Evolutionary conservation across 2,113 vertebrate genomes (phyloP).

Genomic region (Anser brachyrhynchus): DNA sequence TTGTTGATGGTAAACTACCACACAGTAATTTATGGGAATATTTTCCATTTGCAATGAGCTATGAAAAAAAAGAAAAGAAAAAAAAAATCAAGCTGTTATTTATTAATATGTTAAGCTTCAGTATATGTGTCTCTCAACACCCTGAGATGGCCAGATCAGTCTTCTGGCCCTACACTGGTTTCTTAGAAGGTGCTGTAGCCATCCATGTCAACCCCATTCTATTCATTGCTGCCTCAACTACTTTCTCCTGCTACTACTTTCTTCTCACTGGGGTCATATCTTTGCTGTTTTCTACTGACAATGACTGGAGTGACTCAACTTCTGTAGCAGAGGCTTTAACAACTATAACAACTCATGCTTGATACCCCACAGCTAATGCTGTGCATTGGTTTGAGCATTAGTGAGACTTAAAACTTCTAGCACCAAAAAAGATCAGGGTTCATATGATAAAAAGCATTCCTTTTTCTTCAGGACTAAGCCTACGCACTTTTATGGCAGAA

Average conservation of each 20-base stretch:
- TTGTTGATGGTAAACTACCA: background rate
- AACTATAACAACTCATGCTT: background rate
- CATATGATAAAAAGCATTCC: background rate
- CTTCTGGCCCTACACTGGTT: background rate
- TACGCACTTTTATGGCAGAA: background rate
- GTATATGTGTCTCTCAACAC: background rate
- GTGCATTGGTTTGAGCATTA: background rate
- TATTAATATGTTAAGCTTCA: background rate
- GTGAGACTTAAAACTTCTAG: background rate
- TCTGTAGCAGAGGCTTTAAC: background rate
- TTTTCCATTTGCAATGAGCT: background rate
- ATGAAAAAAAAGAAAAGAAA: slow-evolving; percentile 18
- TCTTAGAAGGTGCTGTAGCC: background rate
- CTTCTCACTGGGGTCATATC: background rate
- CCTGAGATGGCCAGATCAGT: background rate
- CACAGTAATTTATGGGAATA: background rate
- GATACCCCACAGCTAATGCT: background rate
- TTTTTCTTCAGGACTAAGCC: background rate
- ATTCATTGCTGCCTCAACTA: background rate
- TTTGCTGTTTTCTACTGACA: background rate
- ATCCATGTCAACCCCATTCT: background rate
- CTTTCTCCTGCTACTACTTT: background rate
- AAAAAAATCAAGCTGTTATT: background rate
- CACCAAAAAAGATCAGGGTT: background rate
- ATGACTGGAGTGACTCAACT: background rate